Percentiles rank a stretch among this genome's conserved stretches.
Conservation (phyloP, 2,888 invertebrate genomes). For the Abscondita cerata region DNA sequence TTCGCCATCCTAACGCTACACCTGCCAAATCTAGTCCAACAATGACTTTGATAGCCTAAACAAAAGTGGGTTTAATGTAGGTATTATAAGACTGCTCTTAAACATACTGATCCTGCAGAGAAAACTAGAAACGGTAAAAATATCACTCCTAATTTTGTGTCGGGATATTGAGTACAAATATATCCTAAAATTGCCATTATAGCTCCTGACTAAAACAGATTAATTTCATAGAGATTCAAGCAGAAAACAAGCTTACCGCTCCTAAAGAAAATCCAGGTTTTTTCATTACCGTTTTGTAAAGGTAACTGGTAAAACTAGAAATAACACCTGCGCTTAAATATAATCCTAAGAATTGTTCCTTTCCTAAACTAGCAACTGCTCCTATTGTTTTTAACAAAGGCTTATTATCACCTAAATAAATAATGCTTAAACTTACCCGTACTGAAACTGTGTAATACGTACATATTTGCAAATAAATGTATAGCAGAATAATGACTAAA, state of each 20-base stretch:
- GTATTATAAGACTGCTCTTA: neutral
- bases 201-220: slow-evolving; percentile 83
- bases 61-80: slow-evolving; percentile 38
- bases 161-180: slow-evolving; percentile 87
- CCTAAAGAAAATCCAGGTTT: slow-evolving; percentile 85
- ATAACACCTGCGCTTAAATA: slow-evolving; percentile 89
- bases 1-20: slow-evolving; percentile 83
- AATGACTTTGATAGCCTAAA: slow-evolving; percentile 84
- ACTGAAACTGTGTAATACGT: slow-evolving; percentile 87
- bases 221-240: neutral
- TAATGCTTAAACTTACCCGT: slow-evolving; percentile 55
- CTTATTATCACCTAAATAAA: neutral
- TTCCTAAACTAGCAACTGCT: slow-evolving; percentile 78
- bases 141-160: slow-evolving; percentile 85
- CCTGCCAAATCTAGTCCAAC: slow-evolving; percentile 87
- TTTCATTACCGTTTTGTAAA: slow-evolving; percentile 75
- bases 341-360: slow-evolving; percentile 90
- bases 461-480: slow-evolving; percentile 95
- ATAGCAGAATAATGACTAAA: slow-evolving; percentile 91
- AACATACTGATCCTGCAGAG: slow-evolving; percentile 80
- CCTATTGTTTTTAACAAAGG: slow-evolving; percentile 59
- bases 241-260: slow-evolving; percentile 72
- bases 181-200: slow-evolving; percentile 90
- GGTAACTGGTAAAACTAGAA: slow-evolving; percentile 84
- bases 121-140: slow-evolving; percentile 91